A percentile compares a stretch with the other conserved stretches of the same genome.
phyloP scores from a whole-genome alignment of 2,888 invertebrate genomes.

The Troides oblongomaculatus region DNA sequence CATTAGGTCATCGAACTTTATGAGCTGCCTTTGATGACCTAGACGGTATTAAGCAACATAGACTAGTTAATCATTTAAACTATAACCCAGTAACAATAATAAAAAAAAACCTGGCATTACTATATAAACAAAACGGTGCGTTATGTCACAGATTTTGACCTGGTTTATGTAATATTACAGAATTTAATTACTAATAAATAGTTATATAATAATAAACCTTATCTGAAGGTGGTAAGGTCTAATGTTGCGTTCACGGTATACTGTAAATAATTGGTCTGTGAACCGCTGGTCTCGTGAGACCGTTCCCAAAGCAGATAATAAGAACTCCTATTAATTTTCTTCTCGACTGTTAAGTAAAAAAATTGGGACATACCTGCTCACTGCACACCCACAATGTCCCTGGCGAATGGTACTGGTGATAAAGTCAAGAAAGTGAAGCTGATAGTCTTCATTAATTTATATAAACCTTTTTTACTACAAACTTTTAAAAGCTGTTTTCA shows the following conservation, averaged over 20 bases:
- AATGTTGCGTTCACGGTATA: not conserved
- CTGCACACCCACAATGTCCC: not conserved
- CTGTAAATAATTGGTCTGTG: conserved; percentile 30
- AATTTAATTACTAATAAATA: not conserved
- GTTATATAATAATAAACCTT: not conserved
- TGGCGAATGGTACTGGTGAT: not conserved
- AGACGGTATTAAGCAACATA: too few relatives aligned
- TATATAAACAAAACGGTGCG: not conserved
- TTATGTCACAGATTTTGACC: not conserved
- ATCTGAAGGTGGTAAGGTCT: not conserved
- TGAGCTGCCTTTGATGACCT: too few relatives aligned
- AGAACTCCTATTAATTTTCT: conserved; percentile 49
- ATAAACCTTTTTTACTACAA: too few relatives aligned
- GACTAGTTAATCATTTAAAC: too few relatives aligned
- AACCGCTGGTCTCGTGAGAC: conserved; percentile 65
- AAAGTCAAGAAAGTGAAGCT: too few relatives aligned
- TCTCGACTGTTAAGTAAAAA: conserved; percentile 47
- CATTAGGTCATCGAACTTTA: too few relatives aligned
- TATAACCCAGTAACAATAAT: too few relatives aligned
- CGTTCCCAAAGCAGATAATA: conserved; percentile 58
- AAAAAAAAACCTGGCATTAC: too few relatives aligned
- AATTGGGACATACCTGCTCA: not conserved
- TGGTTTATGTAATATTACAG: conserved; percentile 1
- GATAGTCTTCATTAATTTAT: too few relatives aligned
- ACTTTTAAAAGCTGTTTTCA: too few relatives aligned